Base-by-base conservation (phyloP, 1,140 invertebrate species). In the Drosophila pseudoananassae region DNA sequence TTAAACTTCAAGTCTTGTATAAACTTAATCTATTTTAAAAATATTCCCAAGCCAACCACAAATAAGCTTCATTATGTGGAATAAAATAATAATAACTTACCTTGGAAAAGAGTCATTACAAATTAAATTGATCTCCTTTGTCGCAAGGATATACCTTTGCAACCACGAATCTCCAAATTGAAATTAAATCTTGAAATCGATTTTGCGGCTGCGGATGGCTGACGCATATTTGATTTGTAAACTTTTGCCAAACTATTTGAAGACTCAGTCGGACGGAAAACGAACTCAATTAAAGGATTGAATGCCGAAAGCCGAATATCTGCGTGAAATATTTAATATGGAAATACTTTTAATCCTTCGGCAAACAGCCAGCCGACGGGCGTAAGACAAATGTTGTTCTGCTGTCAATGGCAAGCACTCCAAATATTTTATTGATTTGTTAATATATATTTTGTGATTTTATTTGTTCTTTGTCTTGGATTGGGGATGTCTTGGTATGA, bases 371-470 rank as follows among this genome's bases (percentile, higher is more conserved):
- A 33, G 27, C 29, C 15, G 23, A 5, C 31, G 8, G 40, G 43
- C 23, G 17, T 15, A 55, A 56, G 40, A 49, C 40, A 38, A 69
- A 31, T 69, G 31, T 31, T 70, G 25, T 38, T n/a, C 49, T 6
- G 49, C 50, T n/a, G 36, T 52, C 49, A 43, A 46, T 4, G 10
- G 9, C 20, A 66, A 23, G 59, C 47, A 65, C 56, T 47, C 38
- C 23, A 70, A 70, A 54, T 70, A 70, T 70, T 70, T 69, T 70
- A 70, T 70, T 70, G 66, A 70, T 70, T 70, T 70, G 64, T 69
- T 69, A 70, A 70, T 70, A 66, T 66, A 64, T 66, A 66, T 70
- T 69, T 70, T 69, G 25, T 56, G 66, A 70, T 70, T 70, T 70
- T 43, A 69, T 70, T 55, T 69, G 51, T 8, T 14, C 43, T 49